phyloP scores from a whole-genome alignment of 2,888 invertebrate species.

The Chelonus formosanus region DNA sequence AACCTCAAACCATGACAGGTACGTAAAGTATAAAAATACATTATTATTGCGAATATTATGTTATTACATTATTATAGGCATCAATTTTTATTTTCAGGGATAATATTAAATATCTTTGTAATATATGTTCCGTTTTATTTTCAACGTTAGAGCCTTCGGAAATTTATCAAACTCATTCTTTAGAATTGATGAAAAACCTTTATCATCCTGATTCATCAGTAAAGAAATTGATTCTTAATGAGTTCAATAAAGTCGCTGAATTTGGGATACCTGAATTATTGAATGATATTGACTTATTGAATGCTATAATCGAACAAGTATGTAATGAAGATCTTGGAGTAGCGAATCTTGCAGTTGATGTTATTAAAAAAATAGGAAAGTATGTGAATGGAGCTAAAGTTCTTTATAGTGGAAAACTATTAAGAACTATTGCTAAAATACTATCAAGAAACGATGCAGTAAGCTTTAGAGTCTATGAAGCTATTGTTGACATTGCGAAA shows the following conservation, averaged over 20 bases:
- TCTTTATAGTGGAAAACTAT: slow-evolving; percentile 68
- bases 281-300: slow-evolving; percentile 68
- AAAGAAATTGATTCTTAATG: slow-evolving; percentile 48
- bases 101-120: slow-evolving; percentile 49
- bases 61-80: background rate
- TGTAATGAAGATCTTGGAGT: slow-evolving; percentile 71
- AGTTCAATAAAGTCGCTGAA: slow-evolving; percentile 45
- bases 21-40: slow-evolving; percentile 5
- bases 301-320: slow-evolving; percentile 69
- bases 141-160: slow-evolving; percentile 48
- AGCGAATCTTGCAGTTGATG: slow-evolving; percentile 70
- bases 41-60: too few relatives aligned
- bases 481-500: slow-evolving; percentile 72
- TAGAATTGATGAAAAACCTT: slow-evolving; percentile 48
- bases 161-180: slow-evolving; percentile 49
- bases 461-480: slow-evolving; percentile 77
- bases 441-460: slow-evolving; percentile 70
- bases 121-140: slow-evolving; percentile 46
- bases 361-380: slow-evolving; percentile 67
- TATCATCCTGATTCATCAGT: slow-evolving; percentile 45
- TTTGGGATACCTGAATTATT: slow-evolving; percentile 64
- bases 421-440: slow-evolving; percentile 70
- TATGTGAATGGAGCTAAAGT: slow-evolving; percentile 64
- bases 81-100: slow-evolving; percentile 45
- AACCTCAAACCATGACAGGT: slow-evolving; percentile 55